These are phyloP conservation scores for Scaptomyza montana DNA, from an alignment of 1,140 invertebrate species.

Conservation along the genomic window DNA sequence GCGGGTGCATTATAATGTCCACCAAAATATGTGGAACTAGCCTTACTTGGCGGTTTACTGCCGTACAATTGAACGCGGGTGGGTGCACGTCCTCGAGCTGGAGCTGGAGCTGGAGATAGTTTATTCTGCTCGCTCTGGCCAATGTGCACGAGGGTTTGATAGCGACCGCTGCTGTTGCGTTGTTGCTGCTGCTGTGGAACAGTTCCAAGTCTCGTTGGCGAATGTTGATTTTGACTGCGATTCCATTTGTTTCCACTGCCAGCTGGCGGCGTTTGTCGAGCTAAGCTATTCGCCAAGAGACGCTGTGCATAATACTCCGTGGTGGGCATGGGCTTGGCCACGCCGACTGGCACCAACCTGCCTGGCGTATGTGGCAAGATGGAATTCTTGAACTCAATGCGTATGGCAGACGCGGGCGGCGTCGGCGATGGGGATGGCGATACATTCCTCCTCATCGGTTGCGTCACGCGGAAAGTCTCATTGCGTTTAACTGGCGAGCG, in stretches of 20 bases:
- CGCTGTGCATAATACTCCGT: constrained; percentile 68
- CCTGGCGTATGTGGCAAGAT: constrained; percentile 74
- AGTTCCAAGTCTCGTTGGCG: constrained; percentile 28
- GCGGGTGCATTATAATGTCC: constrained; percentile 71
- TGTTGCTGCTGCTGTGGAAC: constrained; percentile 2
- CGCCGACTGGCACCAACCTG: constrained; percentile 76
- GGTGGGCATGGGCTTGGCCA: constrained; percentile 79
- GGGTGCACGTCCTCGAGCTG: constrained; percentile 57
- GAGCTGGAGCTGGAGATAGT: constrained; percentile 13
- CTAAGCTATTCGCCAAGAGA: constrained; percentile 45
- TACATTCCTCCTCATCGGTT: constrained; percentile 47
- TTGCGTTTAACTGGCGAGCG: constrained; percentile 81
- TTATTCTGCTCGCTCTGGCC: constrained; percentile 54
- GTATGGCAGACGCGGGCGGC: constrained; percentile 56
- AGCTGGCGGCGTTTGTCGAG: constrained; percentile 5
- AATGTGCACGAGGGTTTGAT: constrained; percentile 74
- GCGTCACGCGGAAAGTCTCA: constrained; percentile 72
- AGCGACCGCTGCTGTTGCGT: constrained; percentile 50
- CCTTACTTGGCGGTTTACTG: constrained; percentile 43
- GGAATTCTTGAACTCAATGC: constrained; percentile 82
- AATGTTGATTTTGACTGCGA: constrained; percentile 28
- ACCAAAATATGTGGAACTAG: constrained; percentile 57
- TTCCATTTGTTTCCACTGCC: constrained; percentile 38
- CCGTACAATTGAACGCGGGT: constrained; percentile 63
- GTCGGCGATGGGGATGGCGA: constrained; percentile 48